Percentiles rank a stretch among this genome's conserved stretches.
These are phyloP conservation scores for Vulpes vulpes DNA, from an alignment of 2,113 vertebrate genomes.

Conservation along the genomic window DNA sequence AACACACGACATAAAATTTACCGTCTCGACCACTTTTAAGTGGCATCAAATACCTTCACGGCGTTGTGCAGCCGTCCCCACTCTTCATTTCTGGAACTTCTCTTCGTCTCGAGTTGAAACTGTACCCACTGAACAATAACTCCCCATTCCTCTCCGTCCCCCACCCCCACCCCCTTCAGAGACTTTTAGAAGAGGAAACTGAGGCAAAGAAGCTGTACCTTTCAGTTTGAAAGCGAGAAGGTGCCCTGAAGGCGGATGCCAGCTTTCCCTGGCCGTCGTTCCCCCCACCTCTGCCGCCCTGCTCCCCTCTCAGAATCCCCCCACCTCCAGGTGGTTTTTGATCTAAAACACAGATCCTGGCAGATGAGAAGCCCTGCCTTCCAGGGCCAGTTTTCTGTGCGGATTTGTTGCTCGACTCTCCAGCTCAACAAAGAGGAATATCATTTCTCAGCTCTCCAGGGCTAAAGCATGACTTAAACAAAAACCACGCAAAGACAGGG, in stretches of 20 bases:
- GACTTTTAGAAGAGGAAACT: background rate
- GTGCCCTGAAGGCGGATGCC: background rate
- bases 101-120: background rate
- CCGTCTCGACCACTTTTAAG: background rate
- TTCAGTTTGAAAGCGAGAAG: background rate
- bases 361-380: background rate
- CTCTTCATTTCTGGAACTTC: background rate
- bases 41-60: background rate
- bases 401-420: background rate
- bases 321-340: background rate
- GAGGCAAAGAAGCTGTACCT: background rate
- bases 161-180: background rate
- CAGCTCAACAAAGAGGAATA: constrained; percentile 1
- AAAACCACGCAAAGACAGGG: background rate
- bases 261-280: background rate
- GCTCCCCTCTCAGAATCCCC: background rate
- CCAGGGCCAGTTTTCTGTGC: background rate
- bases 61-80: fast-evolving
- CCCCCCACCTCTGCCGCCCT: background rate
- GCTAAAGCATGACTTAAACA: constrained; percentile 15
- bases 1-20: background rate
- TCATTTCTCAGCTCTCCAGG: constrained; percentile 15
- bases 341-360: background rate
- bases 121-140: background rate
- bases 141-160: no score